These are phyloP conservation scores for silkworm (Bombyx mori) DNA, from an alignment of 1,140 invertebrate species.

Conservation along the genomic window ASM3026992v2 NC_085125.1:12492001-12492500, in stretches of 20 bases:
- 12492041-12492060: too few relatives aligned
- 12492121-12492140: background rate
- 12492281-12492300: conserved; percentile 28
- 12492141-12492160: background rate
- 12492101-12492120: conserved; percentile 4
- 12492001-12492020: too few relatives aligned
- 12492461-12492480: background rate
- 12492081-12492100: conserved; percentile 4
- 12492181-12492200: conserved; percentile 33
- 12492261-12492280: conserved; percentile 18
- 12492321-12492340: conserved; percentile 9
- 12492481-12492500: conserved; percentile 24
- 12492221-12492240: conserved; percentile 24
- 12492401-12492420: conserved; percentile 21
- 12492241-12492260: conserved; percentile 6
- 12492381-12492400: conserved; percentile 11
- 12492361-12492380: conserved; percentile 24
- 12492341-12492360: conserved; percentile 12
- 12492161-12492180: conserved; percentile 1
- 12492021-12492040: too few relatives aligned
- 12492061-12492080: too few relatives aligned
- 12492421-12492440: conserved; percentile 20
- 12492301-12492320: conserved; percentile 22
- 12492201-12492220: conserved; percentile 23
- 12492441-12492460: background rate